Evolutionary conservation across 2,113 vertebrate species (phyloP).

Genomic region (Chaenocephalus aceratus): DNA sequence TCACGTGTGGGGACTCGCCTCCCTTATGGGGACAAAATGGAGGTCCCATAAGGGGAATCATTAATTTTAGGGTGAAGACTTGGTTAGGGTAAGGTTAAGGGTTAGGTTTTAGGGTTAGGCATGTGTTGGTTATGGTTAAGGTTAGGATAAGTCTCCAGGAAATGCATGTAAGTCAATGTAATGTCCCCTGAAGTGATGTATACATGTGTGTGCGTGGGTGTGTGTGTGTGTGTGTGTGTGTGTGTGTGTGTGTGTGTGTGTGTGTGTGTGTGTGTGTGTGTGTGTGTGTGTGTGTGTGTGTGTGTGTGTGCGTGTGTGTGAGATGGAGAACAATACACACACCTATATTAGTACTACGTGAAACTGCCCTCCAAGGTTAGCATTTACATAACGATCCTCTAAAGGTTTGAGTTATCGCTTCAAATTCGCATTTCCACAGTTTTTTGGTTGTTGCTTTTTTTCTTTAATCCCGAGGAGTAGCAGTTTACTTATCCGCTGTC

Average conservation of each 20-base stretch:
- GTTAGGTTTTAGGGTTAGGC: no score
- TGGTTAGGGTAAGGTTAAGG: no score
- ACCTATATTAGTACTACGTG: slow-evolving; percentile 30
- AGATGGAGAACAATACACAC: not conserved
- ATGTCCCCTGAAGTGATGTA: no score
- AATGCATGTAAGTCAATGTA: no score
- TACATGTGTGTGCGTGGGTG: not conserved
- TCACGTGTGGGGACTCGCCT: no score
- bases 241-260: no score
- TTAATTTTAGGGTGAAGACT: no score
- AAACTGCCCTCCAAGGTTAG: slow-evolving; percentile 65
- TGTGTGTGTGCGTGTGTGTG: slow-evolving; percentile 22
- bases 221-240: slow-evolving; percentile 21
- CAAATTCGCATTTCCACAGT: slow-evolving; percentile 29
- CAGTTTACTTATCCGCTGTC: slow-evolving; percentile 57
- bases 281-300: not conserved
- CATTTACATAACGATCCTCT: slow-evolving; percentile 71
- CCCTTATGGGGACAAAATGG: no score
- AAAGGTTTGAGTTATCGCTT: slow-evolving; percentile 74
- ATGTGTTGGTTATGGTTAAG: no score
- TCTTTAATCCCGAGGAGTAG: slow-evolving; percentile 45
- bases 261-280: slow-evolving; percentile 25
- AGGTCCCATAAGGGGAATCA: no score
- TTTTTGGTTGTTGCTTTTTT: not conserved
- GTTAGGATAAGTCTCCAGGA: no score